Percentiles rank a stretch among this genome's conserved stretches.
Evolutionary conservation across 2,113 vertebrate species (phyloP).

Genomic region (Rhea pennata): DNA sequence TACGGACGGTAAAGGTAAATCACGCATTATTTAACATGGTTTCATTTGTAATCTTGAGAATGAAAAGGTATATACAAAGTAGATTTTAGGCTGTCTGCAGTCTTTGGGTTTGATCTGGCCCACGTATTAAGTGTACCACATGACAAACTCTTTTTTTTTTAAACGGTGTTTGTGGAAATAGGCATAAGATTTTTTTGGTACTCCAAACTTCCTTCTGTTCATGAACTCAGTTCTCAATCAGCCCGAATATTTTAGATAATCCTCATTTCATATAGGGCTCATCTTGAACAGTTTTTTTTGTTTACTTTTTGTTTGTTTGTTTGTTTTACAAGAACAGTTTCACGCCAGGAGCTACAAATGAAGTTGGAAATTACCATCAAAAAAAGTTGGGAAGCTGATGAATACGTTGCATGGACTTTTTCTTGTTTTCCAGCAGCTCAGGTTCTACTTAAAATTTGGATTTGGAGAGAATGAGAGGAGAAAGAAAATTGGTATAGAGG

Average conservation of each 20-base stretch:
- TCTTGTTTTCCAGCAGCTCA: neutral
- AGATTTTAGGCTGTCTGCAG: neutral
- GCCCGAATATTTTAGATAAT: neutral
- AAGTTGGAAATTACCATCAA: neutral
- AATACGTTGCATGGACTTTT: neutral
- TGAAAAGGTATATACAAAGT: neutral
- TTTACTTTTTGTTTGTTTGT: too few relatives aligned
- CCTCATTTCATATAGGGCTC: neutral
- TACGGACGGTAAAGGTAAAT: neutral
- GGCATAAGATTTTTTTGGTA: rapidly evolving
- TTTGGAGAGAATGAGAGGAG: neutral
- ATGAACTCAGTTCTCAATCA: neutral
- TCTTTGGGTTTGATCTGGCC: neutral
- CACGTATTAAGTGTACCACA: neutral
- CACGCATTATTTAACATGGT: neutral
- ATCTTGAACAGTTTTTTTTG: neutral
- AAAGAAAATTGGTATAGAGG: neutral
- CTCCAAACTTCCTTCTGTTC: neutral
- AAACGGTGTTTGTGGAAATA: neutral
- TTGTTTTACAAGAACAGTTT: neutral
- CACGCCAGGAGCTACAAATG: neutral
- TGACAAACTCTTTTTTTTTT: neutral
- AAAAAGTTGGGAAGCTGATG: neutral
- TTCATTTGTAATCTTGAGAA: neutral
- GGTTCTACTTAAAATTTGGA: neutral